Conservation (phyloP, 2,888 invertebrate genomes). For the Lepidocyrtinus sp. region DNA sequence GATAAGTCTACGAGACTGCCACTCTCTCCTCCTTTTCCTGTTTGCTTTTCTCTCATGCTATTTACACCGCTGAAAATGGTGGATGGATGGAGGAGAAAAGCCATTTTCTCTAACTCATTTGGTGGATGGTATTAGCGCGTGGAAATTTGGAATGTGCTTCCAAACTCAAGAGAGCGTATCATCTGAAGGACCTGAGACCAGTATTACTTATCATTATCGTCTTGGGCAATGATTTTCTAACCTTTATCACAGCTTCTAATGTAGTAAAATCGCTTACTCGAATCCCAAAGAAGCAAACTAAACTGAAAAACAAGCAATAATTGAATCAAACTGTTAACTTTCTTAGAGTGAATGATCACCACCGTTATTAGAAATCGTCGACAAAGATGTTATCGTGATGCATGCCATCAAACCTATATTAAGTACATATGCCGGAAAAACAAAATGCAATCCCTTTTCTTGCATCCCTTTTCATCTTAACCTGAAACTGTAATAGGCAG, state of each 20-base stretch:
- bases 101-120: background rate
- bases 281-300: too few species aligned
- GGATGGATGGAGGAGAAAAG: conserved; percentile 4
- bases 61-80: conserved; percentile 7
- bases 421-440: too few species aligned
- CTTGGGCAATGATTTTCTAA: background rate
- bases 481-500: too few species aligned
- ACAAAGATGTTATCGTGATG: too few species aligned
- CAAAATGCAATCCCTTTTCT: too few species aligned
- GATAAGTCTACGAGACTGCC: background rate
- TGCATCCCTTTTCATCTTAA: too few species aligned
- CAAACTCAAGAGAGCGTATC: conserved; percentile 43
- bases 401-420: too few species aligned
- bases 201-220: background rate
- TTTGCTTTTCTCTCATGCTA: conserved; percentile 6
- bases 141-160: conserved; percentile 8
- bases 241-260: background rate
- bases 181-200: background rate
- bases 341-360: too few species aligned
- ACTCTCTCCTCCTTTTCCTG: background rate
- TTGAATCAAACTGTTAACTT: too few species aligned
- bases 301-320: too few species aligned
- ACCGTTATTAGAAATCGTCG: too few species aligned
- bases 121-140: background rate
- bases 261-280: too few species aligned